These are phyloP conservation scores for Chouioia cunea DNA, from an alignment of 2,888 invertebrate genomes.

Conservation along the genomic window DNA sequence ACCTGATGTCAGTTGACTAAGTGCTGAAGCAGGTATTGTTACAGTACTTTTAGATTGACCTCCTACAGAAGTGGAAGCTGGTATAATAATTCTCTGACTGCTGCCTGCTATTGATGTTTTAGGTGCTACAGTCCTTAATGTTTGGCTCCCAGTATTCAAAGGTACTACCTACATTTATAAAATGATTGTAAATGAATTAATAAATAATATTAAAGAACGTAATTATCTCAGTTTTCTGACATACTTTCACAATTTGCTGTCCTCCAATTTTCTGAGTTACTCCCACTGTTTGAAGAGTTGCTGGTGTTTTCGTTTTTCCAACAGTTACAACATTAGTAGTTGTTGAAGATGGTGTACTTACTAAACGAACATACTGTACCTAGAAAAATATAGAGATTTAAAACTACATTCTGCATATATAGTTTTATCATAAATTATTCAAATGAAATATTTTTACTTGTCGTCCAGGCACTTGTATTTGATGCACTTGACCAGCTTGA, in stretches of 20 bases:
- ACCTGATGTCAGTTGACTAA: conserved; percentile 66
- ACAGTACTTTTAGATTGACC: conserved; percentile 62
- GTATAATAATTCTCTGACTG: conserved; percentile 67
- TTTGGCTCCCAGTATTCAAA: conserved; percentile 60
- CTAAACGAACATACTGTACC: conserved; percentile 80
- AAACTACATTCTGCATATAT: background rate
- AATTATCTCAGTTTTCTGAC: conserved; percentile 19
- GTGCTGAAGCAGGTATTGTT: conserved; percentile 67
- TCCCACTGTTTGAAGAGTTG: conserved; percentile 62
- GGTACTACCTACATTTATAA: conserved; percentile 60
- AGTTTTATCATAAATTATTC: background rate
- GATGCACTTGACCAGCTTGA: conserved; percentile 75
- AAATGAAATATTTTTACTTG: conserved; percentile 70
- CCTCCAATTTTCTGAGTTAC: conserved; percentile 62
- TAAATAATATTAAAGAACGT: conserved; percentile 1
- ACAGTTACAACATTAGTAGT: conserved; percentile 65
- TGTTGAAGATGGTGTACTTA: conserved; percentile 71
- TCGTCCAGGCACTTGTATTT: conserved; percentile 80
- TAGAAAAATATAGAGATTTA: conserved; percentile 42
- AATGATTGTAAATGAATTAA: background rate
- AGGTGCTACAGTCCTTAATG: conserved; percentile 66
- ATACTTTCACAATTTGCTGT: conserved; percentile 65
- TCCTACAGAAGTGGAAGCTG: conserved; percentile 62
- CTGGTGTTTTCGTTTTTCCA: conserved; percentile 62
- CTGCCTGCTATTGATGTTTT: conserved; percentile 61